These are phyloP conservation scores for Panonychus citri DNA, from an alignment of 1,140 invertebrate genomes.

Conservation along the genomic window DNA sequence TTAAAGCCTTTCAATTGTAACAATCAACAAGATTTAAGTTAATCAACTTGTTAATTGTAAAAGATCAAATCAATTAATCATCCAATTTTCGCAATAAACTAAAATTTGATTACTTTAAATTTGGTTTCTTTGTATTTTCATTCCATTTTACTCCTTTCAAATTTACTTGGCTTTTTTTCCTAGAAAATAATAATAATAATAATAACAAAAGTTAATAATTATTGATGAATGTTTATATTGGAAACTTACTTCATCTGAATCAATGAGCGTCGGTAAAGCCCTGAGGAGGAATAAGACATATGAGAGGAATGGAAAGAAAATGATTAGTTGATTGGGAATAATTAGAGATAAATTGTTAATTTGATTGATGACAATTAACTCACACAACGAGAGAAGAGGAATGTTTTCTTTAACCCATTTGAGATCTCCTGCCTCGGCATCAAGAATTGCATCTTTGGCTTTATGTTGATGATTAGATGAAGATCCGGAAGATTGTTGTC, in stretches of 20 bases:
- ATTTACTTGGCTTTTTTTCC: slow-evolving; percentile 62
- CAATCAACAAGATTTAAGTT: too few relatives aligned
- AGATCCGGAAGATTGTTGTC: slow-evolving; percentile 19
- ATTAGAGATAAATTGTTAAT: neutral
- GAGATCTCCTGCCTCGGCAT: slow-evolving; percentile 36
- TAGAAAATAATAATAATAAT: slow-evolving; percentile 15
- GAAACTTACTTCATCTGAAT: slow-evolving; percentile 47
- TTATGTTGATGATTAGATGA: neutral
- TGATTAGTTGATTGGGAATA: too few relatives aligned
- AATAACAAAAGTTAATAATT: neutral
- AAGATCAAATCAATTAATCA: too few relatives aligned
- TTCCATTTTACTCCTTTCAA: slow-evolving; percentile 79
- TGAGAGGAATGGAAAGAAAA: neutral
- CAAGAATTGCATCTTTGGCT: slow-evolving; percentile 13
- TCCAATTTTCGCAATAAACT: too few relatives aligned
- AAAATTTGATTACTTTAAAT: too few relatives aligned
- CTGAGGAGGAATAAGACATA: too few relatives aligned
- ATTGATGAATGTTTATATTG: neutral
- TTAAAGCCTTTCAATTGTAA: too few relatives aligned
- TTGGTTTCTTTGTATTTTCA: too few relatives aligned
- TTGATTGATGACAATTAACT: slow-evolving; percentile 14
- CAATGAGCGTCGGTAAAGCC: slow-evolving; percentile 45
- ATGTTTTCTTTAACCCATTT: slow-evolving; percentile 82
- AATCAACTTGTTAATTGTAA: too few relatives aligned
- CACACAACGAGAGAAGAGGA: slow-evolving; percentile 42